Conservation (phyloP, 2,113 vertebrate species). For the Burhinus bistriatus region DNA sequence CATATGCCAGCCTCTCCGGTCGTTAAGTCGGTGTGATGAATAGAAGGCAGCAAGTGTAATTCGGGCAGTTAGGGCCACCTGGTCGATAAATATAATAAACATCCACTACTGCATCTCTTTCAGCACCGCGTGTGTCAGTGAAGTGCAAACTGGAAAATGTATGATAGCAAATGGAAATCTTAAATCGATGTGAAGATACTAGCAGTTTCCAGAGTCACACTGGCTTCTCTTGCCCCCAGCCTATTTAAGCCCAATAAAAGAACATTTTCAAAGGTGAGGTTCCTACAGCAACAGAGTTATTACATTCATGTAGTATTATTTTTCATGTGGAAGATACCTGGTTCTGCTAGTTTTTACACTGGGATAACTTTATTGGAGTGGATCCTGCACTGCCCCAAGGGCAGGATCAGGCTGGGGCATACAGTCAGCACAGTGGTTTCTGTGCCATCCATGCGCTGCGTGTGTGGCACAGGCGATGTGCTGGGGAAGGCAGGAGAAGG, state of each 20-base stretch:
- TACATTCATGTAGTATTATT: neutral
- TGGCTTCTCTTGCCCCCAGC: neutral
- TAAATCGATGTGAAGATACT: neutral
- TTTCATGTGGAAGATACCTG: neutral
- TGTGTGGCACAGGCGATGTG: neutral
- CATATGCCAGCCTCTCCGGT: neutral
- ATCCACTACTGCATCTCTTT: neutral
- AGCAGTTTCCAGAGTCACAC: neutral
- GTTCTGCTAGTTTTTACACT: neutral
- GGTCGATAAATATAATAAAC: neutral
- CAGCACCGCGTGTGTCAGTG: neutral
- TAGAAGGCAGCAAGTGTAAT: conserved; percentile 1
- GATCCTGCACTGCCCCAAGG: neutral
- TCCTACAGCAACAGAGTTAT: neutral
- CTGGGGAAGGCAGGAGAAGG: neutral
- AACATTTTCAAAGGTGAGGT: neutral
- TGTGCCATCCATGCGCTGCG: accelerated
- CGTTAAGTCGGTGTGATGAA: neutral
- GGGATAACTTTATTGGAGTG: neutral
- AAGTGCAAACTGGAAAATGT: neutral
- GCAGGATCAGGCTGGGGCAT: neutral
- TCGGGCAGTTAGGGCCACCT: neutral
- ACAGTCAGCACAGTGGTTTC: neutral
- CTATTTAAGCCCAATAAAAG: neutral
- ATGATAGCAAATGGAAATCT: neutral